Conservation (phyloP, 2,888 invertebrate species). For the Charanyca ferruginea region DNA sequence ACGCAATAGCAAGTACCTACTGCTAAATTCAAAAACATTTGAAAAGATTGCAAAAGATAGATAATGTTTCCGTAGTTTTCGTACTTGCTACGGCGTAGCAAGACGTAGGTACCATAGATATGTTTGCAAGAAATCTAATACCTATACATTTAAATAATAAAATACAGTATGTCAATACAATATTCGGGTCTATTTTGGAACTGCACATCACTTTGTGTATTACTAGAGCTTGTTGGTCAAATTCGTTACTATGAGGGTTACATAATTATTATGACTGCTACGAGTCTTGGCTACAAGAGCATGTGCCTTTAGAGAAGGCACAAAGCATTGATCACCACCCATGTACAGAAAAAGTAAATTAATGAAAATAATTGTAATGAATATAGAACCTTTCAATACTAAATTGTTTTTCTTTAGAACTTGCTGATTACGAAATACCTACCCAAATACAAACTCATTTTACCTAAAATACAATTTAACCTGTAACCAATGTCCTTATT, state of each 20-base stretch:
- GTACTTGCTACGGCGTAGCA: conserved; percentile 17
- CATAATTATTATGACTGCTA: not conserved
- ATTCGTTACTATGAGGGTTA: not conserved
- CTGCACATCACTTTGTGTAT: not conserved
- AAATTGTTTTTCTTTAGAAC: too few relatives aligned
- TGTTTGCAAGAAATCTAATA: not conserved
- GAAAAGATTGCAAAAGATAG: not conserved
- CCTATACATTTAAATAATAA: not conserved
- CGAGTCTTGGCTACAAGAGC: too few relatives aligned
- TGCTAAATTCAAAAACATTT: not conserved
- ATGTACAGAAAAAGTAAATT: too few relatives aligned
- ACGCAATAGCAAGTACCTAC: conserved; percentile 7
- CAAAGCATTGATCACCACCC: too few relatives aligned
- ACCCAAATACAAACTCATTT: too few relatives aligned
- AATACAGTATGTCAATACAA: not conserved
- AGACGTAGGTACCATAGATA: not conserved
- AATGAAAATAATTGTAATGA: too few relatives aligned
- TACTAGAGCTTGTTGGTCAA: too few relatives aligned
- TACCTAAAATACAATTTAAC: too few relatives aligned
- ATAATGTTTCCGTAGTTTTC: not conserved
- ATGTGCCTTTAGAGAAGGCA: too few relatives aligned
- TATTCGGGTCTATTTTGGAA: conserved; percentile 9
- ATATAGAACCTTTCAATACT: too few relatives aligned
- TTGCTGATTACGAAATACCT: too few relatives aligned
- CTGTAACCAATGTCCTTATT: too few relatives aligned